These are phyloP conservation scores for Cosmopolites sordidus DNA, from an alignment of 2,888 invertebrate species.

Conservation along the genomic window DNA sequence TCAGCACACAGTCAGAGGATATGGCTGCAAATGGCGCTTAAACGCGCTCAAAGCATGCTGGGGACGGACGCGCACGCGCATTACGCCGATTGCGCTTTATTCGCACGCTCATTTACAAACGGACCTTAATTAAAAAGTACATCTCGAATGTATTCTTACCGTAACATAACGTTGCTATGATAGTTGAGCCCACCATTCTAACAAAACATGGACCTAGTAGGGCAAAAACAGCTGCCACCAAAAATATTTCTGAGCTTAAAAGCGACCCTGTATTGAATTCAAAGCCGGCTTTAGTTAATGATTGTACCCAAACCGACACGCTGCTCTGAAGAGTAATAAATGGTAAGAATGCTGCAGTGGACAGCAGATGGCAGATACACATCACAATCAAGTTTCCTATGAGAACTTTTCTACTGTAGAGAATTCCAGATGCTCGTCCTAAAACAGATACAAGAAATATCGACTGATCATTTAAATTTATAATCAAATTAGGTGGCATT, in stretches of 20 bases:
- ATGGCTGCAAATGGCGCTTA: too few species aligned
- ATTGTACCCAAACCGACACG: slow-evolving; percentile 50
- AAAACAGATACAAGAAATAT: too few species aligned
- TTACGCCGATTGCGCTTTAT: too few species aligned
- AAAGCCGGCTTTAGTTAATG: slow-evolving; percentile 27
- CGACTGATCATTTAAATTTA: too few species aligned
- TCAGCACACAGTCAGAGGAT: too few species aligned
- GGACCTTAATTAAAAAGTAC: too few species aligned
- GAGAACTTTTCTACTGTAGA: slow-evolving; percentile 52
- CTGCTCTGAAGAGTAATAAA: slow-evolving; percentile 56
- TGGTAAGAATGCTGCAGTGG: slow-evolving; percentile 63
- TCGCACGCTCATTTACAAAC: too few species aligned
- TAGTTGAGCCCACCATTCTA: slow-evolving; percentile 27
- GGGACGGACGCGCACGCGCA: too few species aligned
- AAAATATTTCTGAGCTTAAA: slow-evolving; percentile 59
- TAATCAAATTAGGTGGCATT: too few species aligned
- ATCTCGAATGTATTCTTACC: slow-evolving; percentile 34
- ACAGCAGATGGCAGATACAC: slow-evolving; percentile 58
- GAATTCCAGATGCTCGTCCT: slow-evolving; percentile 42
- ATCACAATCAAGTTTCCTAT: slow-evolving; percentile 54
- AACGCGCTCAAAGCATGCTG: too few species aligned
- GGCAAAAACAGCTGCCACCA: slow-evolving; percentile 57
- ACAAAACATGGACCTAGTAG: slow-evolving; percentile 47
- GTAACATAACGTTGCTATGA: slow-evolving; percentile 29
- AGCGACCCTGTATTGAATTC: slow-evolving; percentile 53